Conservation (phyloP, 2,797 vertebrate species). For the Hemibagrus guttatus region DNA sequence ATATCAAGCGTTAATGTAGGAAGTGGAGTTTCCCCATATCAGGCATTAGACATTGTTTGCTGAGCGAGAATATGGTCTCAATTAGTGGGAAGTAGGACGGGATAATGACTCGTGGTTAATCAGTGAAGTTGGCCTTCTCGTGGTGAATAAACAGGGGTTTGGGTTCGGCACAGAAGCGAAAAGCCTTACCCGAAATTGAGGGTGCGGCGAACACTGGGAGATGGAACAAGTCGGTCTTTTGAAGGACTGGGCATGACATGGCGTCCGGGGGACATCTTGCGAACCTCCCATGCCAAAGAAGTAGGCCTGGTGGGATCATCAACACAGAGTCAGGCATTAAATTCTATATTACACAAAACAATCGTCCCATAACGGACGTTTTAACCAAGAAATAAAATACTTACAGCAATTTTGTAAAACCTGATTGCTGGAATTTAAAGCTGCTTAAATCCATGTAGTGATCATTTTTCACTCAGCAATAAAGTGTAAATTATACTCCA, state of each 20-base stretch:
- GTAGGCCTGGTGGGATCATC: constrained; percentile 81
- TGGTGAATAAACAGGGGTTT: constrained; percentile 1
- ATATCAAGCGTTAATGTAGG: constrained; percentile 47
- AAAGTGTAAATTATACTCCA: constrained; percentile 28
- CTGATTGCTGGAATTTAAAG: constrained; percentile 3
- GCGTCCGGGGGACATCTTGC: constrained; percentile 98
- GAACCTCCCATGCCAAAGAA: constrained; percentile 97
- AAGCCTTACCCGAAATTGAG: constrained; percentile 89
- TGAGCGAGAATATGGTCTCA: constrained; percentile 39
- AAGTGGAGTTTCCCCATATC: constrained; percentile 45
- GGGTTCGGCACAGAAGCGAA: constrained; percentile 8
- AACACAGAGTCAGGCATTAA: constrained; percentile 5
- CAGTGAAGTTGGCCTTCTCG: constrained; percentile 8
- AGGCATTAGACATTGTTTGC: constrained; percentile 46
- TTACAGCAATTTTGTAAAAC: background rate
- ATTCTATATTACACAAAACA: background rate
- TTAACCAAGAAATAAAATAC: constrained; percentile 4
- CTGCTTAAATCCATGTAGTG: constrained; percentile 14
- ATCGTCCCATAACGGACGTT: background rate
- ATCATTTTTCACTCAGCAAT: constrained; percentile 27
- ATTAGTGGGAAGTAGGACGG: constrained; percentile 27
- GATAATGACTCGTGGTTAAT: constrained; percentile 45
- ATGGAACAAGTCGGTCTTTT: constrained; percentile 86
- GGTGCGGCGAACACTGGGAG: constrained; percentile 84
- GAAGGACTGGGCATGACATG: constrained; percentile 92